phyloP scores from a whole-genome alignment of 2,888 invertebrate species.

The Thereva unica region DNA sequence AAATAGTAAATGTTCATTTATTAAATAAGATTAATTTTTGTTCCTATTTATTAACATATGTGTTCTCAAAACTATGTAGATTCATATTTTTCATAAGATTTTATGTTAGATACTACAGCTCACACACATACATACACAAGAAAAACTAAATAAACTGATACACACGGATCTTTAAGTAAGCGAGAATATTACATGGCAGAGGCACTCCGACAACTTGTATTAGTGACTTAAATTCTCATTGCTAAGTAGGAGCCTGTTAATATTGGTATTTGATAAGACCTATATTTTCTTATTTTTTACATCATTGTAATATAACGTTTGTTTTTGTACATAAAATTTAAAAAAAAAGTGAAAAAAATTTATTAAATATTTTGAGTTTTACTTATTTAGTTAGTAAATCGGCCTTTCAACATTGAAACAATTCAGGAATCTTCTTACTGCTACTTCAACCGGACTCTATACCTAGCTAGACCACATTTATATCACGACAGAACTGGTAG shows the following conservation, averaged over 20 bases:
- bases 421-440: too few species aligned
- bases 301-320: slow-evolving; percentile 36
- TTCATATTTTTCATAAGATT: neutral
- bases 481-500: too few species aligned
- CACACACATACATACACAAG: too few species aligned
- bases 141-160: too few species aligned
- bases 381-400: neutral
- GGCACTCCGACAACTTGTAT: too few species aligned
- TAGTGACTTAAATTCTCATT: too few species aligned
- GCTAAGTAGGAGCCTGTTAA: too few species aligned
- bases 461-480: too few species aligned
- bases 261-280: neutral
- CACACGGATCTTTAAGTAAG: too few species aligned
- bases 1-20: neutral
- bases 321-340: slow-evolving; percentile 32
- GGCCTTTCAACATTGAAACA: neutral
- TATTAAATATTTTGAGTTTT: neutral
- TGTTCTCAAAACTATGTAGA: slow-evolving; percentile 21
- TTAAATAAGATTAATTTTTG: slow-evolving; percentile 23
- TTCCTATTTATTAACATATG: slow-evolving; percentile 37
- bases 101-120: too few species aligned
- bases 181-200: too few species aligned
- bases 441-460: too few species aligned
- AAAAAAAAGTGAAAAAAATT: slow-evolving; percentile 14
- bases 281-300: slow-evolving; percentile 9